Percentiles rank a stretch among this genome's conserved stretches.
Conservation (phyloP, 2,888 invertebrate genomes). For the Drosophila mercatorum region DNA sequence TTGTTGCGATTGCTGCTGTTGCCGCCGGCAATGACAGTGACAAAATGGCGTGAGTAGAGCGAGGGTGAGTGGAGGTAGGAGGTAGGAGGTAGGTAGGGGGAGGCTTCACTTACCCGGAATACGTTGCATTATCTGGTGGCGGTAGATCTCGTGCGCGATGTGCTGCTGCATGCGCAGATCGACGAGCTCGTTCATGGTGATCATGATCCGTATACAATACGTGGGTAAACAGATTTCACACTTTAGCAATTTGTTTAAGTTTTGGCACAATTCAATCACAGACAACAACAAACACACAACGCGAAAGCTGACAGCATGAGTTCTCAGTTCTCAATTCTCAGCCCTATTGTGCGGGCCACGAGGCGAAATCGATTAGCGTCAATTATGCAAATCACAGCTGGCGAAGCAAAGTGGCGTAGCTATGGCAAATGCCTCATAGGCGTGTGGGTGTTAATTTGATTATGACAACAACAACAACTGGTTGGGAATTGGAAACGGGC, state of each 20-base stretch:
- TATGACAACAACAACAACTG: constrained; percentile 49
- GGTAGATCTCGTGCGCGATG: constrained; percentile 83
- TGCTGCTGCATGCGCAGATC: constrained; percentile 84
- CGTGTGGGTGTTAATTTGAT: constrained; percentile 82
- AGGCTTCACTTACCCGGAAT: constrained; percentile 79
- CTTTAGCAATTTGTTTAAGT: constrained; percentile 47
- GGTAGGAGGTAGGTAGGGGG: neutral
- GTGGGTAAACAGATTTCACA: constrained; percentile 47
- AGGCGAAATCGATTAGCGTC: constrained; percentile 70
- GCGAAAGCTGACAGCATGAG: constrained; percentile 36
- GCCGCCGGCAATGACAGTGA: constrained; percentile 14
- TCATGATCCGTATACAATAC: constrained; percentile 53
- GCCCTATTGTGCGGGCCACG: constrained; percentile 53
- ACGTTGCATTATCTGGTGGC: constrained; percentile 83
- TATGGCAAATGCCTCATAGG: constrained; percentile 60
- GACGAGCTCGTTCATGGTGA: constrained; percentile 83
- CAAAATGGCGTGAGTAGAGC: constrained; percentile 37
- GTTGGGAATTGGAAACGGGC: constrained; percentile 7
- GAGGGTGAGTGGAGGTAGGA: neutral
- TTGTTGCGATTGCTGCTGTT: constrained; percentile 3
- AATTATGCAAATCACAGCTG: constrained; percentile 74
- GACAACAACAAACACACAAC: constrained; percentile 28
- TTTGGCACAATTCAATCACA: constrained; percentile 68
- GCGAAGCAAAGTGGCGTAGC: constrained; percentile 31
- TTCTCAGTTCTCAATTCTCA: constrained; percentile 33